A percentile compares a stretch with the other conserved stretches of the same genome.
Evolutionary conservation across 2,888 invertebrate genomes (phyloP).

Genomic region (Pantelozetes paolii): DNA sequence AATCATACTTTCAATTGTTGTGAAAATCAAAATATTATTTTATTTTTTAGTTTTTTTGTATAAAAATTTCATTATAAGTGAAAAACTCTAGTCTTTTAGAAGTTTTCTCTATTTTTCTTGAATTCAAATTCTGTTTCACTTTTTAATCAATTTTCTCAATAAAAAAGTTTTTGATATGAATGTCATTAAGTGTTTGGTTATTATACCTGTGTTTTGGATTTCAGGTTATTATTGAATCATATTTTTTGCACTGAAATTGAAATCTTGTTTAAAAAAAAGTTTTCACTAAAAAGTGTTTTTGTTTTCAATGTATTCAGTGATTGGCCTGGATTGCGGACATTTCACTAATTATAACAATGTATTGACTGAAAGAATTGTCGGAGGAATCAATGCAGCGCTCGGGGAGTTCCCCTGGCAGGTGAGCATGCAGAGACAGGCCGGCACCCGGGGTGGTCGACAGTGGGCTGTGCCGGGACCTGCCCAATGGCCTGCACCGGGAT

Average conservation of each 20-base stretch:
- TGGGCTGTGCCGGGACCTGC: background rate
- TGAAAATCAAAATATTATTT: background rate
- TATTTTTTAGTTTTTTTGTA: background rate
- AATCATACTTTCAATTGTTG: conserved; percentile 23
- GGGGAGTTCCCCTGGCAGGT: conserved; percentile 42
- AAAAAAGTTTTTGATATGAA: background rate
- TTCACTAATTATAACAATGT: background rate
- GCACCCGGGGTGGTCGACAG: background rate
- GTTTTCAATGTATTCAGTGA: background rate
- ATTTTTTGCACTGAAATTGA: background rate
- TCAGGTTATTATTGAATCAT: conserved; percentile 16
- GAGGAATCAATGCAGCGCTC: conserved; percentile 5
- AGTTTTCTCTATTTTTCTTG: too few relatives aligned
- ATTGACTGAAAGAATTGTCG: conserved; percentile 31
- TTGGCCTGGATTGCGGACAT: conserved; percentile 25
- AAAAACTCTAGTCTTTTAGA: too few relatives aligned
- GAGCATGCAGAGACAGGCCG: conserved; percentile 27
- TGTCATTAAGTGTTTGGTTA: background rate
- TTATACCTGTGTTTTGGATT: background rate
- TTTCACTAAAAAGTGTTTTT: background rate
- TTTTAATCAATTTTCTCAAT: background rate
- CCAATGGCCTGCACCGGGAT: background rate
- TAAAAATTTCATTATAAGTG: too few relatives aligned
- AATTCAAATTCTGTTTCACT: too few relatives aligned
- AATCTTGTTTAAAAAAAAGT: background rate